Percentiles rank a stretch among this genome's conserved stretches.
phyloP scores from a whole-genome alignment of 2,888 invertebrate genomes.

The Sisyra terminalis region DNA sequence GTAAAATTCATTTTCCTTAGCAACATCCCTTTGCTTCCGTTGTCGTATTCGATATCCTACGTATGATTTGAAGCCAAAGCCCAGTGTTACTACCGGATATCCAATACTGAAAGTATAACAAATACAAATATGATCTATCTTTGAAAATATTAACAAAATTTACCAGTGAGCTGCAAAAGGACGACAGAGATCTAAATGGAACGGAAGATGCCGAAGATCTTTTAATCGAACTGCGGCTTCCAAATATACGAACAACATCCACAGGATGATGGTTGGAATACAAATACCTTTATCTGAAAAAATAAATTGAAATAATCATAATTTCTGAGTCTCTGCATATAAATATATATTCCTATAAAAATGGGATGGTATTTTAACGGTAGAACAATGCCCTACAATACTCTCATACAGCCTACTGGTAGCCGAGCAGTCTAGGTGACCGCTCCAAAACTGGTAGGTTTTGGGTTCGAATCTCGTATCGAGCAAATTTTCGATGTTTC shows the following conservation, averaged over 20 bases:
- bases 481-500: too few relatives aligned
- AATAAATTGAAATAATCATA: neutral
- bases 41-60: conserved; percentile 79
- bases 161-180: conserved; percentile 95
- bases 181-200: conserved; percentile 77
- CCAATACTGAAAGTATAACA: conserved; percentile 69
- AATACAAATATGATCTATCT: too few relatives aligned
- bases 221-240: conserved; percentile 80
- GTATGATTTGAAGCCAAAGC: conserved; percentile 90
- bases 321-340: neutral
- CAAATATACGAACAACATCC: conserved; percentile 87
- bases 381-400: too few relatives aligned
- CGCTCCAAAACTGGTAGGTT: too few relatives aligned
- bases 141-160: conserved; percentile 23
- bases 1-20: conserved; percentile 90
- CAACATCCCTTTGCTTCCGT: conserved; percentile 83
- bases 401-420: too few relatives aligned
- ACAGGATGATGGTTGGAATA: conserved; percentile 83
- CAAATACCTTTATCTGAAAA: conserved; percentile 56
- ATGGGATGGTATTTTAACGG: too few relatives aligned
- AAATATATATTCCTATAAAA: too few relatives aligned
- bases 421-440: too few relatives aligned
- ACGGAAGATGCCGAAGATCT: conserved; percentile 67
- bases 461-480: too few relatives aligned
- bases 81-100: conserved; percentile 89